Evolutionary conservation across 1,140 invertebrate species (phyloP).

Genomic region (Drosophila aff.): DNA sequence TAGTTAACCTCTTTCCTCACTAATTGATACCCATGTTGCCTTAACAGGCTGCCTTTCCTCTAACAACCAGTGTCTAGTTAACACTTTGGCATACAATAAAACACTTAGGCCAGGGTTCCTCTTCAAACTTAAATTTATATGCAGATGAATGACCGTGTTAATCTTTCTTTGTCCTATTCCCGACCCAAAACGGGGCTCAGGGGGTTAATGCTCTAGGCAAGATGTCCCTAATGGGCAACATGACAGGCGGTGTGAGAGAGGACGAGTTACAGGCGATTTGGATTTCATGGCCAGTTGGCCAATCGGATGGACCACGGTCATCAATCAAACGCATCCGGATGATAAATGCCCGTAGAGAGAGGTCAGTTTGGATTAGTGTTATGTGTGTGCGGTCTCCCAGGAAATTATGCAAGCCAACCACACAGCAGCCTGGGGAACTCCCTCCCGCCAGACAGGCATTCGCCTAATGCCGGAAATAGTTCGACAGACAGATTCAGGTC

Average conservation of each 20-base stretch:
- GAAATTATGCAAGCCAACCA: constrained; percentile 54
- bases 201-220: constrained; percentile 28
- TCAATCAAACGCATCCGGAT: constrained; percentile 42
- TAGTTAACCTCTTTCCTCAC: neutral
- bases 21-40: neutral
- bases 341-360: constrained; percentile 49
- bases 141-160: constrained; percentile 43
- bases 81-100: constrained; percentile 14
- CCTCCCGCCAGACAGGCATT: constrained; percentile 7
- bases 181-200: neutral
- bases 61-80: neutral
- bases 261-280: neutral
- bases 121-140: constrained; percentile 22
- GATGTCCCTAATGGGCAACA: constrained; percentile 40
- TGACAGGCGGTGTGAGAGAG: constrained; percentile 6
- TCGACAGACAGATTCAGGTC: constrained; percentile 11
- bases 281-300: constrained; percentile 17
- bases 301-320: constrained; percentile 21
- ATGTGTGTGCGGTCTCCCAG: neutral
- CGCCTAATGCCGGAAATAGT: constrained; percentile 26
- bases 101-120: neutral
- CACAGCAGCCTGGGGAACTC: constrained; percentile 1
- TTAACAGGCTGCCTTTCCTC: neutral
- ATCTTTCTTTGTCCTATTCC: constrained; percentile 8
- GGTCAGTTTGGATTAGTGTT: neutral